Evolutionary conservation across 2,888 invertebrate genomes (phyloP), one percentile per base, ranked within the genome.

Genomic region (Busseola fusca): DNA sequence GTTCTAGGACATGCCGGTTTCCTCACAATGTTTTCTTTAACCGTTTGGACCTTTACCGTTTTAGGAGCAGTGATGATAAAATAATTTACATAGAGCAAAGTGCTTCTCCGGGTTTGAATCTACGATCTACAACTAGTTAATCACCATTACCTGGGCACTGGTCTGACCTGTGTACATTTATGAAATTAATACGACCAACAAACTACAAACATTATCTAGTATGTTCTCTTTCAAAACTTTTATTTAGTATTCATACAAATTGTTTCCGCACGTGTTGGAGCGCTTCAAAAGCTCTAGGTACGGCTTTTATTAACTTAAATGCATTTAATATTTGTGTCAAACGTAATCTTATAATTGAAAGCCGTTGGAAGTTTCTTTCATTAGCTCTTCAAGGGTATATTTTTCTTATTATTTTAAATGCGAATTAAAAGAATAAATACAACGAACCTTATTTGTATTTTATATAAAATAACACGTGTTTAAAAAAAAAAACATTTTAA

Each of bases 271-370:
- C 48, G 40, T 48, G 45, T 37, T 5, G 18, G 27, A 27, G 27
- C 21, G 18, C 25, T 52, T 59, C 12, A 21, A 52, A 37, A 34
- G 10, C 7, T 37, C 4, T 16, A 34, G 48, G 27, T 58, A 42
- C 25, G 52, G 66, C 14, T 52, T 74, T 30, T 65, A 64, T 74
- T 57, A 42, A 50, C 52, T 52, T 45, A 50, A 42, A 64, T 27
- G 3, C 5, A 18, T 34, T 58, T 42, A 27, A 27, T 18, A 64
- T 50, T 57, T 34, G 34, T 57, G 34, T 57, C 0, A 63, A 73
- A 64, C 14, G 21, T 16, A 45, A 67, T 37, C 10, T 56, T 69
- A 45, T 45, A 67, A 37, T 54, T 37, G 16, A 37, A 69, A 48
- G 56, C 27, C 7, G 18, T 48, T 30, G 12, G 18, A 58, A 58